Evolutionary conservation across 2,888 invertebrate genomes (phyloP).

Genomic region (Agriopis aurantiaria): DNA sequence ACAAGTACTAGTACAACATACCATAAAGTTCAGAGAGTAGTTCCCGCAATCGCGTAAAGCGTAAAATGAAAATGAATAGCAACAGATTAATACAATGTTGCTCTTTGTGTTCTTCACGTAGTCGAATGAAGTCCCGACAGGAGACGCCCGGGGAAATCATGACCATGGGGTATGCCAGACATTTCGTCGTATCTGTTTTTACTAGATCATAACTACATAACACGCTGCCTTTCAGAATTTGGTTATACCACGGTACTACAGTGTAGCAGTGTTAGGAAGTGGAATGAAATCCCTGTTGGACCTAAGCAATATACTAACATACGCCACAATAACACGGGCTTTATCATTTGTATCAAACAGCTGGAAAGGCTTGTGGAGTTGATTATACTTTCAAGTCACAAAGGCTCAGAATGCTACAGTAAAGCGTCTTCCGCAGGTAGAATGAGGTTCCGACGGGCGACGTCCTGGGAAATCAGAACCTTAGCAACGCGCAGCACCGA

Average conservation of each 20-base stretch:
- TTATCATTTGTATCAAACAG: constrained; percentile 17
- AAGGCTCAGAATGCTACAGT: constrained; percentile 17
- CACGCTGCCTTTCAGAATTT: constrained; percentile 7
- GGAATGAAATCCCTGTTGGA: constrained; percentile 11
- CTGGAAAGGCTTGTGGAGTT: constrained; percentile 17
- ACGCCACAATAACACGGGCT: constrained; percentile 4
- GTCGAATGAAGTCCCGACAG: background rate
- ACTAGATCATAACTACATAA: constrained; percentile 6
- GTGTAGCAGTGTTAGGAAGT: background rate
- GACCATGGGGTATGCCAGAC: background rate
- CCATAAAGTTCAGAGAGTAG: background rate
- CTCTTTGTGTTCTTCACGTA: background rate
- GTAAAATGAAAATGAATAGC: background rate
- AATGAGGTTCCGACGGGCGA: constrained; percentile 61
- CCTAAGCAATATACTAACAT: background rate
- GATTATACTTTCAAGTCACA: constrained; percentile 23
- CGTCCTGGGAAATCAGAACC: constrained; percentile 80
- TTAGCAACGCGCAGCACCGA: constrained; percentile 52
- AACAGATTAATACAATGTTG: background rate
- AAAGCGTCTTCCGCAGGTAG: constrained; percentile 52
- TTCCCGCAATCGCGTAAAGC: background rate
- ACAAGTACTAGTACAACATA: background rate
- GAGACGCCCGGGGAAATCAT: background rate
- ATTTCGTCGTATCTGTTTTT: background rate
- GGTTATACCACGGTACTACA: background rate